Conservation (phyloP, 2,797 vertebrate species). For the Pantherophis alleghaniensis region DNA sequence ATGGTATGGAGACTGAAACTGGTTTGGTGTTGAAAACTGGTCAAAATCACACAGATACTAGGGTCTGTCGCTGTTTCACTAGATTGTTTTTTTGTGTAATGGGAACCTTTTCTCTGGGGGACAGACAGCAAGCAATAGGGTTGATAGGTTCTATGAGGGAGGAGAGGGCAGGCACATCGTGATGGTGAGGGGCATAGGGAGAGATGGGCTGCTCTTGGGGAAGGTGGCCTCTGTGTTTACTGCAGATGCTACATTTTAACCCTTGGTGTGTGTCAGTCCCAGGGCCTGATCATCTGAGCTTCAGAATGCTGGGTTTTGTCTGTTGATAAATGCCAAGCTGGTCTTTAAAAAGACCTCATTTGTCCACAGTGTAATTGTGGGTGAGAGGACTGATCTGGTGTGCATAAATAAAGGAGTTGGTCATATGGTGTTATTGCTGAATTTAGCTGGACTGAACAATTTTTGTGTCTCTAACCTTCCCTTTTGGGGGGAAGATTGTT, state of each 20-base stretch:
- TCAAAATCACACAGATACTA: neutral
- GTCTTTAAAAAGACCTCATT: neutral
- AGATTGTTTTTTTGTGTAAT: neutral
- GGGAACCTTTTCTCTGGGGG: neutral
- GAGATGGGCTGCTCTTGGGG: neutral
- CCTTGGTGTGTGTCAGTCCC: neutral
- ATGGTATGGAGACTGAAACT: neutral
- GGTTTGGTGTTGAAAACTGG: neutral
- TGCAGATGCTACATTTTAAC: neutral
- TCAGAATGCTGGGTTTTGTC: neutral
- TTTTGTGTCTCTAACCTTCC: neutral
- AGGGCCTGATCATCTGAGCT: neutral
- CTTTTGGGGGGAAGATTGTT: neutral
- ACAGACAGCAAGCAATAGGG: neutral
- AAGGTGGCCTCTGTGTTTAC: neutral
- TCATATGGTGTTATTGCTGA: neutral
- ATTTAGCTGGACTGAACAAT: neutral
- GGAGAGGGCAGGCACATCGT: neutral
- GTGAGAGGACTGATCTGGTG: too few relatives aligned
- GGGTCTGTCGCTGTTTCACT: neutral
- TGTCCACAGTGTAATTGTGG: neutral
- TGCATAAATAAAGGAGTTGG: neutral
- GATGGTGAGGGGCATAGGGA: neutral
- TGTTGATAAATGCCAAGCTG: neutral
- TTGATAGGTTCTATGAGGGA: neutral